These are phyloP conservation scores for Pseudeuparius sepicola DNA, from an alignment of 2,888 invertebrate genomes.

Conservation along the genomic window DNA sequence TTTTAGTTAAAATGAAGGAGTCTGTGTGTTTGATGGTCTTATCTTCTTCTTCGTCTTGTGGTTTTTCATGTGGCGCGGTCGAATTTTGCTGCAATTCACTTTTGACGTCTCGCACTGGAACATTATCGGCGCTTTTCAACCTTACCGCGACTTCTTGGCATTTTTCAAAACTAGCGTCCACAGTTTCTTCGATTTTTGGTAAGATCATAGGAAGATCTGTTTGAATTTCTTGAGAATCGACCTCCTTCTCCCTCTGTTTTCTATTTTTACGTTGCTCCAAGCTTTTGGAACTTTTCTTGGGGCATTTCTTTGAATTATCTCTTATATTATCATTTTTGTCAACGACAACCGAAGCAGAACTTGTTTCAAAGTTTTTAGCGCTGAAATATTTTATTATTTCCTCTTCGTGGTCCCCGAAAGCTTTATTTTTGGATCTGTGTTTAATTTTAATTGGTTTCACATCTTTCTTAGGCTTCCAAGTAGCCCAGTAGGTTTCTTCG, in stretches of 20 bases:
- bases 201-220: conserved; percentile 20
- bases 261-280: neutral
- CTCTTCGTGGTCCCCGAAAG: conserved; percentile 13
- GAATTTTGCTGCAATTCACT: too few species aligned
- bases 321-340: conserved; percentile 6
- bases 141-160: too few species aligned
- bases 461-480: conserved; percentile 34
- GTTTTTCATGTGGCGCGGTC: neutral
- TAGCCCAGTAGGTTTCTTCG: conserved; percentile 37
- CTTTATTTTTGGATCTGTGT: too few species aligned
- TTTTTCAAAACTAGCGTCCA: too few species aligned
- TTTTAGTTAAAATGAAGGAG: conserved; percentile 30
- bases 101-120: too few species aligned
- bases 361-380: conserved; percentile 13
- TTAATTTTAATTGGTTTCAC: too few species aligned
- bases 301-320: neutral
- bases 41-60: conserved; percentile 9
- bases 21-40: conserved; percentile 29
- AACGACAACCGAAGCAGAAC: conserved; percentile 13
- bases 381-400: conserved; percentile 19
- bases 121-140: too few species aligned
- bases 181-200: conserved; percentile 8
- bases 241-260: conserved; percentile 1
- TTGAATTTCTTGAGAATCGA: conserved; percentile 24
- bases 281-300: conserved; percentile 1